Conservation (phyloP, 2,888 invertebrate species). For the Ophraella communa region DNA sequence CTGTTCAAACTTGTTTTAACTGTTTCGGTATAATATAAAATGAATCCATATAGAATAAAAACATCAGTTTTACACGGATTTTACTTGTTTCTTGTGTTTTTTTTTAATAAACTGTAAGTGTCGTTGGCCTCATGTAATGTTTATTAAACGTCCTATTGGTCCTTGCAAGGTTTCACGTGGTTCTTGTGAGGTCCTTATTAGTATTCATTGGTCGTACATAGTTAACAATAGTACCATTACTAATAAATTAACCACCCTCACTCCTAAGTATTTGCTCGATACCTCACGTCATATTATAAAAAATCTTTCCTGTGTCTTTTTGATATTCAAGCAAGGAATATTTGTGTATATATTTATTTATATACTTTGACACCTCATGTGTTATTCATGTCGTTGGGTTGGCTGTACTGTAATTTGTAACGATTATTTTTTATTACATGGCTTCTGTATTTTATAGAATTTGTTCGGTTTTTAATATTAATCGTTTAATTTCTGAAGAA, state of each 20-base stretch:
- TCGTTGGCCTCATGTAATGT: neutral
- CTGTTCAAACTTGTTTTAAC: neutral
- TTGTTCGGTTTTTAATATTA: slow-evolving; percentile 1
- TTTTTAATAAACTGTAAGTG: neutral
- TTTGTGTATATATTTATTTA: slow-evolving; percentile 43
- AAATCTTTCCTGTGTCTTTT: slow-evolving; percentile 51
- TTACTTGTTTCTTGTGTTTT: no score
- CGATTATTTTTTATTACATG: slow-evolving; percentile 54
- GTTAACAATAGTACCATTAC: slow-evolving; percentile 60
- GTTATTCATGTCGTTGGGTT: slow-evolving; percentile 53
- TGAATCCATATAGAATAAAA: no score
- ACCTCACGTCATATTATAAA: slow-evolving; percentile 48
- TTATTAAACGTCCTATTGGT: slow-evolving; percentile 16
- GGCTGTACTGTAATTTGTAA: slow-evolving; percentile 57
- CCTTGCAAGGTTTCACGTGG: slow-evolving; percentile 38
- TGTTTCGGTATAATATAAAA: neutral
- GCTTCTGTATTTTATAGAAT: slow-evolving; percentile 37
- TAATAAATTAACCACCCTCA: slow-evolving; percentile 59
- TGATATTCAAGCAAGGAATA: slow-evolving; percentile 46
- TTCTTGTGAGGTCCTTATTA: slow-evolving; percentile 55
- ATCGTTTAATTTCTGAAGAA: neutral
- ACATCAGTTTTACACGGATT: no score
- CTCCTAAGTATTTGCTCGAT: slow-evolving; percentile 38
- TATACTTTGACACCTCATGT: slow-evolving; percentile 53
- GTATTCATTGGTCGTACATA: slow-evolving; percentile 54